These are phyloP conservation scores for Aurelia coerulea DNA, from an alignment of 30 jellyfish, hydroid and myxozoan species.

Conservation along the genomic window DNA sequence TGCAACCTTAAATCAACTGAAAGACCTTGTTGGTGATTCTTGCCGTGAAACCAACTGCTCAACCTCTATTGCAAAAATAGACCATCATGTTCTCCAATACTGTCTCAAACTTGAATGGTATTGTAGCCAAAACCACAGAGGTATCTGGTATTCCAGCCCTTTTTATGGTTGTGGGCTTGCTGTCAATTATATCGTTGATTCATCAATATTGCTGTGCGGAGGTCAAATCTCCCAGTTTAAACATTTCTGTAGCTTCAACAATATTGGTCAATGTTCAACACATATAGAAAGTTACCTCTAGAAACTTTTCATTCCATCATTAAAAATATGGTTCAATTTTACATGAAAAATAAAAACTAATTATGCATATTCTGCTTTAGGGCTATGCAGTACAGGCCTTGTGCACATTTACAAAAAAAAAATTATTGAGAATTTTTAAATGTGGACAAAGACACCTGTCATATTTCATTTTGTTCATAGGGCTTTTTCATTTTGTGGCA, in stretches of 20 bases:
- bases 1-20: slow-evolving; percentile 28
- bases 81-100: not conserved
- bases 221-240: slow-evolving; percentile 22
- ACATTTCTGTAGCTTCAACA: slow-evolving; percentile 5
- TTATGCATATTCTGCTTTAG: no score
- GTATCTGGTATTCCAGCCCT: slow-evolving; percentile 43
- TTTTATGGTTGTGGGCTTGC: slow-evolving; percentile 19
- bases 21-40: slow-evolving; percentile 4
- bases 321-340: no score
- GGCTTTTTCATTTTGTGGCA: no score
- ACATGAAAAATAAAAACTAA: no score
- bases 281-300: no score
- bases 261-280: not conserved
- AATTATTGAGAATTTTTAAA: no score
- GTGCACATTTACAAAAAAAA: no score
- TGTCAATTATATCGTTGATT: slow-evolving; percentile 1
- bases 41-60: not conserved
- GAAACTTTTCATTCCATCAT: no score
- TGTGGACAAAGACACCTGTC: no score
- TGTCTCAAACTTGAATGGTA: slow-evolving; percentile 40
- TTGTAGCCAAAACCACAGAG: slow-evolving; percentile 14
- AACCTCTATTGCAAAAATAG: not conserved
- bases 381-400: no score
- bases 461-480: no score
- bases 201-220: slow-evolving; percentile 8